Percentiles rank a stretch among this genome's conserved stretches.
Evolutionary conservation across 2,113 vertebrate species (phyloP).

Genomic region (Menura novaehollandiae): DNA sequence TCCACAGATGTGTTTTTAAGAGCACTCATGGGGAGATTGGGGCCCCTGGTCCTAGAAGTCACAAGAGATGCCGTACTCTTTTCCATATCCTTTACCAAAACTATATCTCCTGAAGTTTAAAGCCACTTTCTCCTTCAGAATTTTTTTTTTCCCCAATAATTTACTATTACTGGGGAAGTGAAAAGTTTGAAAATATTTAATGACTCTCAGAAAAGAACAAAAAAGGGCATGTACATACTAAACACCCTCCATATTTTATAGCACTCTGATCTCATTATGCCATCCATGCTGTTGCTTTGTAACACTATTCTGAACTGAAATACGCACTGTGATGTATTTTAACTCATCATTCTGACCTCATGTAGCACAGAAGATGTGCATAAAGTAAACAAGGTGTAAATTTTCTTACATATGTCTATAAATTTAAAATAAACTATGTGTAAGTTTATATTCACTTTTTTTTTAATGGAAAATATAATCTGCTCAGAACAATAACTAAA

Average conservation of each 20-base stretch:
- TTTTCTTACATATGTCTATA: neutral
- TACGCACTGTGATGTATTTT: neutral
- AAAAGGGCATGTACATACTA: neutral
- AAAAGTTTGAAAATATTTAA: neutral
- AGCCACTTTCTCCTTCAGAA: neutral
- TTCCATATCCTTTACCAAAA: neutral
- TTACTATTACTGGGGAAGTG: neutral
- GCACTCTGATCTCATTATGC: neutral
- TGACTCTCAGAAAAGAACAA: neutral
- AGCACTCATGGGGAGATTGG: accelerated
- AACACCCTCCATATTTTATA: accelerated
- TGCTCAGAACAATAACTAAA: neutral
- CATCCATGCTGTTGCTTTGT: neutral
- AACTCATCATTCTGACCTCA: neutral
- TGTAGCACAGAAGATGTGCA: neutral
- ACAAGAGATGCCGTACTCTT: neutral
- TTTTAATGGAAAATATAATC: neutral
- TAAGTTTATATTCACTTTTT: neutral
- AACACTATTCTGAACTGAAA: neutral
- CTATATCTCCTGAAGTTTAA: neutral
- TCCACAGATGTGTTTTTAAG: neutral
- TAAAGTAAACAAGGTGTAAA: neutral
- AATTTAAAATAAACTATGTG: neutral
- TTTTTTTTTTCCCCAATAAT: neutral
- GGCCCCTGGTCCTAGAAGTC: neutral